Conservation (phyloP, 92 coral and sea anemone species). For the Siderastrea radians region DNA sequence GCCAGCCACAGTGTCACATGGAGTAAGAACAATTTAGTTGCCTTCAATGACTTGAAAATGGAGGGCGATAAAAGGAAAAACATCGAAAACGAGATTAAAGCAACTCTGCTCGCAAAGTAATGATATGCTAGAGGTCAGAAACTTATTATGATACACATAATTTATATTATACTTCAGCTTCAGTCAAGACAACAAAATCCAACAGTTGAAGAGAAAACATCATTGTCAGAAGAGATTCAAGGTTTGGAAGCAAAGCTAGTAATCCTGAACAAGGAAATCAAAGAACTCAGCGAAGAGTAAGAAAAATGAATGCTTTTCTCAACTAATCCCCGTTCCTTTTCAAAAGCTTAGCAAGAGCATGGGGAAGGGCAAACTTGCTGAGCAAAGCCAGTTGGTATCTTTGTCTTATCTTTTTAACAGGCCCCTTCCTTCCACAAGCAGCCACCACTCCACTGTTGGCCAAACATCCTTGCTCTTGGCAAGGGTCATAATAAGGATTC, state of each 20-base stretch:
- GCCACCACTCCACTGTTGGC: no score
- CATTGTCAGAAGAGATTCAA: slow-evolving; percentile 47
- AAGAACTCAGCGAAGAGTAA: slow-evolving; percentile 81
- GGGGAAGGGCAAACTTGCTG: no score
- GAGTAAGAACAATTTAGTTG: no score
- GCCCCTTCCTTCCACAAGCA: neutral
- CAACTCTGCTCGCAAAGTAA: no score
- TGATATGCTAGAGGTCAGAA: neutral
- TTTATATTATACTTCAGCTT: slow-evolving; percentile 21
- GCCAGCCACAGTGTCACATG: no score
- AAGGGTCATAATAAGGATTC: no score
- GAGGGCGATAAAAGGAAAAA: no score
- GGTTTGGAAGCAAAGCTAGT: slow-evolving; percentile 68
- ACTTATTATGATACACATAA: neutral
- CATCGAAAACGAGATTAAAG: no score
- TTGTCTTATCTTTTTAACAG: no score
- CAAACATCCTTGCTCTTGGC: no score
- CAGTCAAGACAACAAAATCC: slow-evolving; percentile 4
- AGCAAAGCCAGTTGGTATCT: neutral
- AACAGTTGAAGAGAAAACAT: slow-evolving; percentile 31
- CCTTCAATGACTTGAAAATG: no score
- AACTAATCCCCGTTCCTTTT: neutral
- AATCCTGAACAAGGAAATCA: slow-evolving; percentile 75
- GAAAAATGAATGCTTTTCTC: neutral
- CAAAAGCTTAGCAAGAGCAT: neutral